A percentile compares a stretch with the other conserved stretches of the same genome.
phyloP scores from a whole-genome alignment of 2,797 vertebrate genomes.

The Enteromius anoplus region DNA sequence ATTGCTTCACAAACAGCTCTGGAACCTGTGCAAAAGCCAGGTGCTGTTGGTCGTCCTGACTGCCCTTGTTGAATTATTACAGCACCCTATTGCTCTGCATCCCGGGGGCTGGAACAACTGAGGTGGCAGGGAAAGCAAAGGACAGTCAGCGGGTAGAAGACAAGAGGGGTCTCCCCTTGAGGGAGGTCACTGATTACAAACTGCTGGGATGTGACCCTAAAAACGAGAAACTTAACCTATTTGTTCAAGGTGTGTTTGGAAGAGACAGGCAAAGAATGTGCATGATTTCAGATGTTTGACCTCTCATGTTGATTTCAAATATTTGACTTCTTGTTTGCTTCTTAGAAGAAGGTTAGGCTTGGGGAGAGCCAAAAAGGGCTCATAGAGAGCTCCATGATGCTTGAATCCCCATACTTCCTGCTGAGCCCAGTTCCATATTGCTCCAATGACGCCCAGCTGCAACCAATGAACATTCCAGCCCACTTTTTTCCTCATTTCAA shows the following conservation, averaged over 20 bases:
- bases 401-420: conserved; percentile 57
- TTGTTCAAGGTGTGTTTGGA: conserved; percentile 51
- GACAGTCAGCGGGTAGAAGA: conserved; percentile 8
- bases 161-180: conserved; percentile 30
- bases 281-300: conserved; percentile 61
- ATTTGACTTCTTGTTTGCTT: conserved; percentile 45
- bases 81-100: conserved; percentile 66
- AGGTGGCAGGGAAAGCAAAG: conserved; percentile 32
- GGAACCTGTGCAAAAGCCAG: conserved; percentile 64
- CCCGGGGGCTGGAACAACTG: conserved; percentile 56
- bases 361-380: not conserved
- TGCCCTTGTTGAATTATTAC: conserved; percentile 77
- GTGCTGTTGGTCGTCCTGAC: conserved; percentile 73
- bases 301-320: conserved; percentile 64
- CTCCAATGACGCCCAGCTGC: conserved; percentile 76
- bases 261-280: conserved; percentile 54
- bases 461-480: conserved; percentile 78
- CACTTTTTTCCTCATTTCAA: conserved; percentile 75
- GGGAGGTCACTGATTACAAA: conserved; percentile 44
- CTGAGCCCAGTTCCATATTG: conserved; percentile 66
- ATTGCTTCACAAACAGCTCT: conserved; percentile 52
- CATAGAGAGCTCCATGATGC: conserved; percentile 13
- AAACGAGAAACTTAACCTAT: conserved; percentile 32
- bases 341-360: conserved; percentile 10
- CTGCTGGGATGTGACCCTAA: conserved; percentile 26